Conservation (phyloP, 2,797 vertebrate species). For the Spheniscus humboldti region DNA sequence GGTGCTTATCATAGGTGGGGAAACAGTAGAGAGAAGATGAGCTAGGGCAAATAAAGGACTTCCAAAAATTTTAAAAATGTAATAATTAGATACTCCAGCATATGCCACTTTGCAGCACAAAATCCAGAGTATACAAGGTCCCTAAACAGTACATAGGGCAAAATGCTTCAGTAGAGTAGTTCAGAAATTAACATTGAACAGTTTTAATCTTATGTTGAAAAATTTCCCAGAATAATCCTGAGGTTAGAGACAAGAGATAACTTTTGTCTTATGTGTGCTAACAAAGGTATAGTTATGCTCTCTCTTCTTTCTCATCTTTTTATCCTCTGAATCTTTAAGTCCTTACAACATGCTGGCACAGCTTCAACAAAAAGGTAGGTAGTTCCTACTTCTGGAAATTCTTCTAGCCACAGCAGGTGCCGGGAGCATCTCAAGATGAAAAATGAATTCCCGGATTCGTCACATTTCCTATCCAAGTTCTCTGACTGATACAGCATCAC, state of each 20-base stretch:
- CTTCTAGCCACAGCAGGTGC: not conserved
- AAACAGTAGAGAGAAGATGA: not conserved
- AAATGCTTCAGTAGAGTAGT: not conserved
- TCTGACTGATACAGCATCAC: not conserved
- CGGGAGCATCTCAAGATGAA: not conserved
- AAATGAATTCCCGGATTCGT: not conserved
- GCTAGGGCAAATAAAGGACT: not conserved
- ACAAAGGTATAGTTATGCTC: not conserved
- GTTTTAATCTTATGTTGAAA: not conserved
- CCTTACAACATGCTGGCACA: not conserved
- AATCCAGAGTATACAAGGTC: not conserved
- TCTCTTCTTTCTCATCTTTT: not conserved
- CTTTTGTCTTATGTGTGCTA: not conserved
- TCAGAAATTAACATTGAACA: not conserved
- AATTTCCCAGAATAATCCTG: not conserved
- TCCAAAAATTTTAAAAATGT: not conserved
- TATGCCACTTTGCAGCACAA: not conserved
- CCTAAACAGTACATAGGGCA: not conserved
- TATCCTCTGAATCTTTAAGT: not conserved
- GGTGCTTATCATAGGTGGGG: not conserved
- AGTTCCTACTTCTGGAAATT: not conserved
- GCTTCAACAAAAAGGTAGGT: not conserved
- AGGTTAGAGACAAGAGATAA: not conserved
- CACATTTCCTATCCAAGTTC: not conserved
- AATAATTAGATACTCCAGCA: not conserved